phyloP scores from a whole-genome alignment of 2,888 invertebrate species.

The Chirona hameri region DNA sequence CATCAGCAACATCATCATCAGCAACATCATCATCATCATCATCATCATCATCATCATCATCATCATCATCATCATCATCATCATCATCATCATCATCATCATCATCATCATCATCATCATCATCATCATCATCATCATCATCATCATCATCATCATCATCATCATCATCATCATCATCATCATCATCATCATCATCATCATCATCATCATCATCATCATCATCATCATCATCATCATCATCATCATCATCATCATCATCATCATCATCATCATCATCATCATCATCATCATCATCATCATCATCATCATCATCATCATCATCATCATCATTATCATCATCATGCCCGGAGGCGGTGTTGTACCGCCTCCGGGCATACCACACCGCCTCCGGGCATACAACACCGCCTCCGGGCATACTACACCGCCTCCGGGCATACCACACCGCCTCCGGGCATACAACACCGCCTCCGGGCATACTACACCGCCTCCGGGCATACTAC shows the following conservation, averaged over 20 bases:
- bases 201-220: slow-evolving; percentile 22
- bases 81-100: slow-evolving; percentile 22
- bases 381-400: no score
- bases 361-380: no score
- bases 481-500: no score
- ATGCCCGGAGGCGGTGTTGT: not conserved
- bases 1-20: no score
- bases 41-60: no score
- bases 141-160: slow-evolving; percentile 22
- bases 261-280: not conserved
- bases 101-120: slow-evolving; percentile 22
- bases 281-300: slow-evolving; percentile 11
- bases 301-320: not conserved
- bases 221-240: not conserved
- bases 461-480: no score
- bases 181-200: slow-evolving; percentile 22
- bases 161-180: slow-evolving; percentile 22
- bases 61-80: slow-evolving; percentile 22
- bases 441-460: no score
- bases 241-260: slow-evolving; percentile 11
- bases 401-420: no score
- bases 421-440: no score
- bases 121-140: slow-evolving; percentile 22
- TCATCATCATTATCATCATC: not conserved
- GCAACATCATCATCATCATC: no score